Base-by-base conservation (phyloP, 2,113 vertebrate genomes). In the Protobothrops mucrosquamatus region DNA sequence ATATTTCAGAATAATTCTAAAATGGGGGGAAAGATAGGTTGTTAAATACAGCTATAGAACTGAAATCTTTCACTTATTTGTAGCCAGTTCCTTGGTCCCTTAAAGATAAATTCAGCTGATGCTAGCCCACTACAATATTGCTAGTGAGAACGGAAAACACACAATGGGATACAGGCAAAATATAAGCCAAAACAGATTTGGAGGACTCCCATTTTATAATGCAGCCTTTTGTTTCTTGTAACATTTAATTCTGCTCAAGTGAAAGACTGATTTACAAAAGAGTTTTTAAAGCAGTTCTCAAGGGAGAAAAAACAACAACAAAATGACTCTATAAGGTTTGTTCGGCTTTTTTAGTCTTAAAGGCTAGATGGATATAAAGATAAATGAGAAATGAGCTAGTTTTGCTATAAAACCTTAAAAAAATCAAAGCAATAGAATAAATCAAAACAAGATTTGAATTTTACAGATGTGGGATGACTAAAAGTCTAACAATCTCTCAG, bases 1-100 rank as follows among this genome's bases (percentile, higher is more conserved):
- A 97, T 74, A 98, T 98, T 18, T 98, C 98, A 24, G 96, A 93
- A 94, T 97, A 97, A 94, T 97, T 98, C 99, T 99, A 91, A 92
- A 95, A n/a, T 8, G 12, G 18, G 15, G n/a, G 1, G 97, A 24
- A 96, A 89, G 91, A 56, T 87, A 93, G 24, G 91, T 93, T 51
- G 29, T 87, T 51, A 64, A 87, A 56, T 8, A 23, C 0, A 3
- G 89, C 39, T 64, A 43, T 1, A 64, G 26, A 64, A 90, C 15
- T 69, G 15, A 18, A 26, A 90, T 20, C 2, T 51, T 29, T 48
- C 26, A 69, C 46, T 18, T 43, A 43, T 81, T 26, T 55, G 10
- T 54, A 48, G 10, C 24, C 9, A 85, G 39, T 91, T 64, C 24
- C 69, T 85, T 55, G 2, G 14, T 56, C 23, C 46, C 18, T 39